These are phyloP conservation scores for Drosophila pallidifrons DNA, from an alignment of 1,140 invertebrate species.

Conservation along the genomic window DNA sequence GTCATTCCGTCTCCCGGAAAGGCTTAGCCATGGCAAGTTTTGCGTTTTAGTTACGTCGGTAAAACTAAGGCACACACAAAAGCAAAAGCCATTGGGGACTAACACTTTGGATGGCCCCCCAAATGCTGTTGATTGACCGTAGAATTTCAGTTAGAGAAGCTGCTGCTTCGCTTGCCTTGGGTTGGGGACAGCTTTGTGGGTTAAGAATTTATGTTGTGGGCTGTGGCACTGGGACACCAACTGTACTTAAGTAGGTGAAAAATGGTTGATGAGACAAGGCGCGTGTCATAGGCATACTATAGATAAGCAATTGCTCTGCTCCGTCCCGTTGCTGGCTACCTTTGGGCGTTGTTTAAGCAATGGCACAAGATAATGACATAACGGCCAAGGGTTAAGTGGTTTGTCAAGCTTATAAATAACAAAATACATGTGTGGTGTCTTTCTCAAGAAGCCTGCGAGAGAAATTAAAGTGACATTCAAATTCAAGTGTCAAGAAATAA, in stretches of 20 bases:
- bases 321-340: background rate
- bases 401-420: conserved; percentile 20
- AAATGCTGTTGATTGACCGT: conserved; percentile 48
- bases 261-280: conserved; percentile 24
- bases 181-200: conserved; percentile 36
- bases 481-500: background rate
- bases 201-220: conserved; percentile 45
- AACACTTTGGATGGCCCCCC: conserved; percentile 1
- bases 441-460: background rate
- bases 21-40: conserved; percentile 32
- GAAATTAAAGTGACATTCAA: background rate
- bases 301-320: conserved; percentile 17
- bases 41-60: conserved; percentile 14
- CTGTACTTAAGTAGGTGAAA: conserved; percentile 51
- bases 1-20: conserved; percentile 4
- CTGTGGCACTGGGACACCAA: conserved; percentile 9
- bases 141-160: conserved; percentile 34
- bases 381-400: conserved; percentile 27
- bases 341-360: conserved; percentile 30
- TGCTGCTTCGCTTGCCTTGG: background rate
- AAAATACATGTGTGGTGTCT: background rate
- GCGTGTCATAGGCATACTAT: conserved; percentile 15
- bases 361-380: conserved; percentile 38
- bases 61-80: background rate
- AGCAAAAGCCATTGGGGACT: conserved; percentile 1